phyloP scores from a whole-genome alignment of 2,797 vertebrate genomes.

The Chelidonichthys spinosus region DNA sequence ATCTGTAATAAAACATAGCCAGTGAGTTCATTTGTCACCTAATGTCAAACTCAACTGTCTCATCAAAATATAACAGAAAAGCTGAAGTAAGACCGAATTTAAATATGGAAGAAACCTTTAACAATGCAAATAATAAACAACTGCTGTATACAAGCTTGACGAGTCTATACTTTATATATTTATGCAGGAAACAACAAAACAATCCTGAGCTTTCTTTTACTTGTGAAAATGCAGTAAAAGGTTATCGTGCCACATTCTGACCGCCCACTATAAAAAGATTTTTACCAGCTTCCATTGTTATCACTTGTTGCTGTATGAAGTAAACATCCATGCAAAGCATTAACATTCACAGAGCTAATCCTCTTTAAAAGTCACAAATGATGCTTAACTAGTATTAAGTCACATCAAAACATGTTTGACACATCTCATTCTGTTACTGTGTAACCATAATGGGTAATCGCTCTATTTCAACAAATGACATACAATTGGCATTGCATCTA shows the following conservation, averaged over 20 bases:
- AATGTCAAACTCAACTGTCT: slow-evolving; percentile 15
- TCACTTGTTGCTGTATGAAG: background rate
- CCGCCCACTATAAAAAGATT: background rate
- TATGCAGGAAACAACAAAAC: background rate
- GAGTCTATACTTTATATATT: background rate
- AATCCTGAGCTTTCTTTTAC: background rate
- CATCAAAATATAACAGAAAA: slow-evolving; percentile 9
- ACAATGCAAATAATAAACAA: background rate
- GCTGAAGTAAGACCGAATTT: background rate
- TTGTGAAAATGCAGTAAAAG: background rate
- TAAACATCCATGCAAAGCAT: background rate
- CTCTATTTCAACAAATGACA: slow-evolving; percentile 19
- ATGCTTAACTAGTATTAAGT: background rate
- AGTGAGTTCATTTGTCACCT: slow-evolving; percentile 6
- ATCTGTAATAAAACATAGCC: background rate
- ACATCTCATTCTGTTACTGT: background rate
- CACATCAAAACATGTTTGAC: background rate
- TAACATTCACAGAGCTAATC: background rate
- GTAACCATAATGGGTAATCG: background rate
- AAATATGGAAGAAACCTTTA: background rate
- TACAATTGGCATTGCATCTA: background rate
- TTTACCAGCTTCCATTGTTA: background rate
- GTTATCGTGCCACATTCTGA: background rate
- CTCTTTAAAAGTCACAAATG: background rate
- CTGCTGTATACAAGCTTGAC: background rate